Evolutionary conservation across 1,140 invertebrate genomes (phyloP), one percentile per base, ranked within the genome.

Genomic region (Adoxophyes honmai): DNA sequence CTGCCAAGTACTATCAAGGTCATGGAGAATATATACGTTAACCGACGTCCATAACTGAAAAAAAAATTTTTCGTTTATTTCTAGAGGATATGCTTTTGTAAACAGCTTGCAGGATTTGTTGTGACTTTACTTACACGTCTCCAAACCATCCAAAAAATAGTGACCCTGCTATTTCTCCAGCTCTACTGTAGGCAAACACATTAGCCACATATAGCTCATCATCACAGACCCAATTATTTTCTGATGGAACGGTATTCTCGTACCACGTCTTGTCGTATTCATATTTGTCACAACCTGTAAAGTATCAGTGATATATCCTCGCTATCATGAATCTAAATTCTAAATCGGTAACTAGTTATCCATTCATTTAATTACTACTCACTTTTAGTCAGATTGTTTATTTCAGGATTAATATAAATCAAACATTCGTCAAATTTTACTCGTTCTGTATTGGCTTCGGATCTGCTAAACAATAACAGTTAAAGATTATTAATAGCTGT

Each of bases 151-250:
- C 86, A 36, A 87, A 84, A 38, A 78, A 57, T 13, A 86, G 44
- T 8, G 81, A 82, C 55, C 81, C 84, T 34, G 81, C 33, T n/a
- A 73, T 62, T 70, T 87, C 84, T 11, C 70, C 73, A n/a, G 80
- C 65, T 66, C 72, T 76, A 34, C 62, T 76, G 42, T 78, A 76
- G 0, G 78, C 73, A 16, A 82, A 75, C 39, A 84, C 73, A 65
- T 86, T 84, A 13, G 74, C 75, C 1, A 81, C 70, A 44, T 81
- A 69, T 51, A 87, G 54, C 58, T 81, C 77, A 52, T 81, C 66
- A 38, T 79, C 66, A 55, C 86, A 88, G 4, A 89, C 81, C 86
- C 86, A 89, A 64, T 85, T 67, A 48, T 84, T 77, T 44, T 80
- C 67, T 18, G 79, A 73, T 8, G 80, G 57, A 18, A 77, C 64